Evolutionary conservation across 2,113 vertebrate genomes (phyloP).

Genomic region (Amblyornis subalaris): DNA sequence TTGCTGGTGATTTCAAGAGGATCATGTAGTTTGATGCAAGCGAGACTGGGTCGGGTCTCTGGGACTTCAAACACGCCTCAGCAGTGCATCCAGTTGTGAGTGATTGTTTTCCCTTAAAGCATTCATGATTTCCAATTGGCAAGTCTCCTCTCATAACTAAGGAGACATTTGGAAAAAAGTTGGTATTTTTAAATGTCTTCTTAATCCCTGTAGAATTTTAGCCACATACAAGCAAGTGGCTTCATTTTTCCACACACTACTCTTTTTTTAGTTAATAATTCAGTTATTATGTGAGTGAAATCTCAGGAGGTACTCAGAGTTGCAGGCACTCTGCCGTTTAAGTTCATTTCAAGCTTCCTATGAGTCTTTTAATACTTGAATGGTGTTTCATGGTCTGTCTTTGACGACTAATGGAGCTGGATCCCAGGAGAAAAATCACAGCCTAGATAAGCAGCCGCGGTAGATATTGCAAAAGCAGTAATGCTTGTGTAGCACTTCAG

Average conservation of each 20-base stretch:
- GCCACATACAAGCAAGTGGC: background rate
- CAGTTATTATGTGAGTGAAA: background rate
- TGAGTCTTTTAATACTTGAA: slow-evolving; percentile 8
- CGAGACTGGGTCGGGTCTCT: background rate
- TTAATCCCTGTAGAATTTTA: background rate
- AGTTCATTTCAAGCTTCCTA: slow-evolving; percentile 23
- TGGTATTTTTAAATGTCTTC: slow-evolving; percentile 22
- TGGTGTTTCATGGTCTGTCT: slow-evolving; percentile 5
- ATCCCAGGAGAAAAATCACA: slow-evolving; percentile 21
- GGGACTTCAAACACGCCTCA: background rate
- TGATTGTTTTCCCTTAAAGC: background rate
- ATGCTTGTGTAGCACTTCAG: background rate
- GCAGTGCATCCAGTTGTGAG: background rate
- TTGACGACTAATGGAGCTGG: background rate
- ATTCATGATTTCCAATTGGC: background rate
- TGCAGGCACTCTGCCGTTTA: background rate
- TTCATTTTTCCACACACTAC: slow-evolving; percentile 5
- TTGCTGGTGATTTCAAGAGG: slow-evolving; percentile 18
- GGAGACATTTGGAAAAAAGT: slow-evolving; percentile 2
- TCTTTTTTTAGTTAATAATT: slow-evolving; percentile 30
- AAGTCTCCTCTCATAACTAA: background rate
- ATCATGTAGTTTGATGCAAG: slow-evolving; percentile 21
- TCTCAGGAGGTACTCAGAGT: background rate
- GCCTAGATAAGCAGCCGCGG: background rate
- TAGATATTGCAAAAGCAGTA: slow-evolving; percentile 17